Base-by-base conservation (phyloP, 2,797 vertebrate species). In the Hippoglossus hippoglossus region DNA sequence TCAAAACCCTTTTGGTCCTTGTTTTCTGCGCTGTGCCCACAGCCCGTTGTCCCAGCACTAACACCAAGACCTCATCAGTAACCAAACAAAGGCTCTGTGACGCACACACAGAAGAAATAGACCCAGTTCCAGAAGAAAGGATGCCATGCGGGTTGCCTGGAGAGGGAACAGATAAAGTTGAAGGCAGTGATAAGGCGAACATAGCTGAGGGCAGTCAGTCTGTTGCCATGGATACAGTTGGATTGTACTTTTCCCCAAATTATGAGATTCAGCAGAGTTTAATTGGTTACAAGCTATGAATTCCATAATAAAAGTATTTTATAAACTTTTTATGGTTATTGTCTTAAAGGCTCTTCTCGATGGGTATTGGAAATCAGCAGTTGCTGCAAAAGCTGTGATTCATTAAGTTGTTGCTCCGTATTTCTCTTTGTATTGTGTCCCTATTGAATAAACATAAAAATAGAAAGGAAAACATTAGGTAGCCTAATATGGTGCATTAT, bases 91-190 rank as follows among this genome's bases (percentile, higher is more conserved):
- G 80, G 78, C 68, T 47, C 50, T 58, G 60, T 90, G 88, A 82
- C 78, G 77, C 83, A 79, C 75, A 75, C 0, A 8, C 26, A 56
- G 28, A 77, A 82, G 41, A 78, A 53, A 67, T 0, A 49, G 59
- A 39, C 10, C 18, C 2, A 1, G 34, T 51, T 53, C 76, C 56
- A 69, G 79, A 81, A 85, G 75, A 31, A 15, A 60, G 81, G 85
- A 93, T 90, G 81, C 89, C 89, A 73, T 80, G 56, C 1, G 21
- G 21, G 91, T 93, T 92, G 92, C 92, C 84, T 83, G 81, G 93
- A 79, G 91, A 93, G 75, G 67, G 26, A 68, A 58, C 75, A 86
- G 80, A 89, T 85, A 49, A 74, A 84, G 76, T 46, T 60, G 59
- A 73, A 52, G 84, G 47, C 62, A 51, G 49, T 0, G 63, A 84